Percentiles rank a stretch among this genome's conserved stretches.
phyloP scores from a whole-genome alignment of 1,140 invertebrate genomes.

The Drosophila ogumai region DNA sequence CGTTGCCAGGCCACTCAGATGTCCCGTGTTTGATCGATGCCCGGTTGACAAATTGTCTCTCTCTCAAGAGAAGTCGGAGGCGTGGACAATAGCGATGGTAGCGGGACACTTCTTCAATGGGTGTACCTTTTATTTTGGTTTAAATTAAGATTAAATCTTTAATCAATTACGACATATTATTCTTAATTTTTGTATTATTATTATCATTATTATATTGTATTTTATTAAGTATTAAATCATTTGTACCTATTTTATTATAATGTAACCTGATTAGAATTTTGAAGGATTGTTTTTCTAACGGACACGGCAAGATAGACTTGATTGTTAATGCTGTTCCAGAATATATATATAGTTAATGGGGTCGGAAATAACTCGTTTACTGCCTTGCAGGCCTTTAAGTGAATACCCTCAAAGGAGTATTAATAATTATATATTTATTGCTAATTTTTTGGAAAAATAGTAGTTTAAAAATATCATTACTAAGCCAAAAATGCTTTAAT shows the following conservation, averaged over 20 bases:
- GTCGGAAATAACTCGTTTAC: not conserved
- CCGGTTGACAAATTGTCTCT: slow-evolving; percentile 73
- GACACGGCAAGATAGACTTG: not conserved
- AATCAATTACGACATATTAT: too few relatives aligned
- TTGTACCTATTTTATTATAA: too few relatives aligned
- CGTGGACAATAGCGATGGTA: slow-evolving; percentile 3
- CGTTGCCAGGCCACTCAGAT: slow-evolving; percentile 61
- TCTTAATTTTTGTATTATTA: too few relatives aligned
- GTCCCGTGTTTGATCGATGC: slow-evolving; percentile 73
- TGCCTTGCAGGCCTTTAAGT: too few relatives aligned
- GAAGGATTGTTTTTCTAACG: not conserved
- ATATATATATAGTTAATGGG: not conserved
- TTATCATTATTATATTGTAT: too few relatives aligned
- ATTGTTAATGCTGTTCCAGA: not conserved
- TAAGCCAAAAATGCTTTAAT: too few relatives aligned
- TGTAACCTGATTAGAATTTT: not conserved
- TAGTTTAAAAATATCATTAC: too few relatives aligned
- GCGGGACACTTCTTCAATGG: not conserved
- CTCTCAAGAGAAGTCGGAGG: slow-evolving; percentile 15
- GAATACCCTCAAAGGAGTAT: too few relatives aligned
- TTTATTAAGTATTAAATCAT: too few relatives aligned
- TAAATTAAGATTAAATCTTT: not conserved
- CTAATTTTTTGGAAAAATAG: too few relatives aligned
- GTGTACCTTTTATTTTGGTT: not conserved
- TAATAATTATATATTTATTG: too few relatives aligned